These are phyloP conservation scores for Octopus sinensis DNA, from an alignment of 1,140 invertebrate species.

Conservation along the genomic window DNA sequence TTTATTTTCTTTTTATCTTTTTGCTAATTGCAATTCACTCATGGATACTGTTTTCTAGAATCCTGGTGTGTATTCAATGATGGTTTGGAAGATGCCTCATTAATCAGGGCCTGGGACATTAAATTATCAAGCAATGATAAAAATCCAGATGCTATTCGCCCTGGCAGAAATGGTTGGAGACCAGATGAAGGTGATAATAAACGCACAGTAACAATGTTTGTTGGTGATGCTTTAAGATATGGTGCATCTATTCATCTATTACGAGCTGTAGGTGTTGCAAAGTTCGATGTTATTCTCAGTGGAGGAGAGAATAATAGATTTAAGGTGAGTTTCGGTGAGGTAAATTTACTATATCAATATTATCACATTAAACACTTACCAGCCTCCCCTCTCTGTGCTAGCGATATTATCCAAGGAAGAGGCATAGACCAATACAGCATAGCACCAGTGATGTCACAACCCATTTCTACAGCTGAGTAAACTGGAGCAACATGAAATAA, in stretches of 20 bases:
- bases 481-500: too few species aligned
- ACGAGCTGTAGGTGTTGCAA: neutral
- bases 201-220: neutral
- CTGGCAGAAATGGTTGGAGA: neutral
- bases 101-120: neutral
- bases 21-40: too few species aligned
- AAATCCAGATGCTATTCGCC: neutral
- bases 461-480: too few species aligned
- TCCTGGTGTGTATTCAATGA: neutral
- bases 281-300: neutral
- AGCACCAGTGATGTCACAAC: too few species aligned
- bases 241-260: neutral
- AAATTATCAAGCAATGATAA: neutral
- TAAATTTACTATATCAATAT: too few species aligned
- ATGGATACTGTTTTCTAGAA: neutral
- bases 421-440: too few species aligned
- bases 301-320: neutral
- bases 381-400: too few species aligned
- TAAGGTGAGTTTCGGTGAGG: neutral
- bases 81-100: neutral
- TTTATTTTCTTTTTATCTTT: too few species aligned
- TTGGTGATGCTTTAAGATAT: slow-evolving; percentile 1
- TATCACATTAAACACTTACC: too few species aligned
- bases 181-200: neutral
- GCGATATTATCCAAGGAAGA: too few species aligned